Evolutionary conservation across 2,113 vertebrate species (phyloP).

Genomic region (Strigops habroptila): DNA sequence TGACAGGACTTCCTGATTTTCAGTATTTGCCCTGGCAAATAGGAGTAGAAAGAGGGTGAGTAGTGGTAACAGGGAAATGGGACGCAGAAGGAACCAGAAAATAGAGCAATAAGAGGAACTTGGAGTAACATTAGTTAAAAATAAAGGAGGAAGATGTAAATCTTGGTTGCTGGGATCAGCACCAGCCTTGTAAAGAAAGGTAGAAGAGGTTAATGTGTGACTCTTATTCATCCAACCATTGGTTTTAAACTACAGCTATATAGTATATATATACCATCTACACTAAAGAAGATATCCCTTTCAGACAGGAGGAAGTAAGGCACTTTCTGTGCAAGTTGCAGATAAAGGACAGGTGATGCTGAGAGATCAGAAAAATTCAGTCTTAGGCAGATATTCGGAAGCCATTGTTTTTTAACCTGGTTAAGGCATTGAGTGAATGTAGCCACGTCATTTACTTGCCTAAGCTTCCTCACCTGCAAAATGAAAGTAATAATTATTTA

Average conservation of each 20-base stretch:
- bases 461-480: background rate
- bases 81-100: background rate
- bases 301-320: background rate
- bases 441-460: background rate
- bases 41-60: background rate
- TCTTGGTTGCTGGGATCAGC: background rate
- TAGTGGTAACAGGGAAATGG: background rate
- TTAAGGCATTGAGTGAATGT: background rate
- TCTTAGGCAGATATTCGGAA: background rate
- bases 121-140: background rate
- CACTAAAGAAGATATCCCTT: background rate
- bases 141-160: background rate
- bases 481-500: background rate
- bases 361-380: background rate
- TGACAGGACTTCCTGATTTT: background rate
- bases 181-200: background rate
- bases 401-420: background rate
- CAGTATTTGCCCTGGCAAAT: background rate
- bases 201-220: background rate
- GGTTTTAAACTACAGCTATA: background rate
- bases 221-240: rapidly evolving
- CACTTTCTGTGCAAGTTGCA: background rate
- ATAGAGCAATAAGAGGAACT: background rate
- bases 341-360: background rate
- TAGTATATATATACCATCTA: background rate